These are phyloP conservation scores for Alviniconcha marisindica DNA, from an alignment of 1,140 invertebrate species.

Conservation along the genomic window DNA sequence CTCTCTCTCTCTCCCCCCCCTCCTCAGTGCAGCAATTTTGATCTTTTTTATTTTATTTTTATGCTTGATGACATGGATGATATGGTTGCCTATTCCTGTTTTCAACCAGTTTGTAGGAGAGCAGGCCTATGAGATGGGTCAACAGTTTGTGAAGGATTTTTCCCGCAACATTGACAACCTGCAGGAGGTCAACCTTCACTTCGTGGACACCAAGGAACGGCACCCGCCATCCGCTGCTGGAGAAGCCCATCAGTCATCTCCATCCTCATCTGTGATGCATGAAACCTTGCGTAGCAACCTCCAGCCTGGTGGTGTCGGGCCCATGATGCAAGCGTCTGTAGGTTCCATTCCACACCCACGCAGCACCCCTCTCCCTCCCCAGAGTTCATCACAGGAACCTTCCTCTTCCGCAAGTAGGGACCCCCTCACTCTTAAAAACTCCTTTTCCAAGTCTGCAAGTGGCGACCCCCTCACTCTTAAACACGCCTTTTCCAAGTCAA, in stretches of 20 bases:
- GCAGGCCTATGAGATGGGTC: constrained; percentile 80
- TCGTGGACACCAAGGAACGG: background rate
- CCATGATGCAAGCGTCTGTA: background rate
- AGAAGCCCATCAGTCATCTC: background rate
- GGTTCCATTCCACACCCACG: background rate
- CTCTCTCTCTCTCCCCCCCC: no score
- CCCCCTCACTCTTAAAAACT: constrained; percentile 33
- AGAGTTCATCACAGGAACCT: background rate
- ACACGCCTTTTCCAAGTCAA: constrained; percentile 43
- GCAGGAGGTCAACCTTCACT: constrained; percentile 10
- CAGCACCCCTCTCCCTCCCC: background rate
- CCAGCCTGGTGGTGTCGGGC: background rate
- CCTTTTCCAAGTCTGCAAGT: background rate
- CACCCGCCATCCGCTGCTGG: background rate
- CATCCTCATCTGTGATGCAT: no score
- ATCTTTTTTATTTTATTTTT: background rate
- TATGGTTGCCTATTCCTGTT: no score
- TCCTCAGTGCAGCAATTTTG: no score
- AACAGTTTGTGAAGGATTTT: constrained; percentile 88
- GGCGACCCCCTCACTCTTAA: constrained; percentile 34
- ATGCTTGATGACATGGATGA: no score
- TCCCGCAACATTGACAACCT: constrained; percentile 78
- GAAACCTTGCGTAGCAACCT: no score
- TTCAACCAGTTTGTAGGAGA: background rate
- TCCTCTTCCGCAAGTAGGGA: background rate